Percentiles rank a stretch among this genome's conserved stretches.
phyloP scores from a whole-genome alignment of 2,113 vertebrate genomes.

The Nibea coibor region DNA sequence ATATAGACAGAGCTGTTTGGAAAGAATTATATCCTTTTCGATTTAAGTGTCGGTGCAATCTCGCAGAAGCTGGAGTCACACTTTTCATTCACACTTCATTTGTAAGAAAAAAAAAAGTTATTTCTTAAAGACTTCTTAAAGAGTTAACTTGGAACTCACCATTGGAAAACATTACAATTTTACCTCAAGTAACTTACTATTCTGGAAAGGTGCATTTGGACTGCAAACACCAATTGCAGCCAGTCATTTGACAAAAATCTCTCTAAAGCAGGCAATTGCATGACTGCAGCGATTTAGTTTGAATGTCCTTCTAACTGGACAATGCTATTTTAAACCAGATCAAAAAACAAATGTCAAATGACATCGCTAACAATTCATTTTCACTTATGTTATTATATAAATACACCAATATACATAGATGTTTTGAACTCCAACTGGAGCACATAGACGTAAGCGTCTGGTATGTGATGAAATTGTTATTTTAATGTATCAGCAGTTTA shows the following conservation, averaged over 20 bases:
- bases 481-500: slow-evolving; percentile 21
- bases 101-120: background rate
- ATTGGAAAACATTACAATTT: slow-evolving; percentile 3
- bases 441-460: background rate
- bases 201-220: slow-evolving; percentile 14
- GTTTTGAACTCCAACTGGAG: background rate
- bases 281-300: background rate
- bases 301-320: background rate
- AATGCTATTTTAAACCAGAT: background rate
- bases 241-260: background rate
- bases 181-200: background rate
- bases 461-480: background rate
- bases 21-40: background rate
- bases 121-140: background rate
- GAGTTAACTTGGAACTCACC: background rate
- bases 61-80: background rate
- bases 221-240: background rate
- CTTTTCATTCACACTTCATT: background rate
- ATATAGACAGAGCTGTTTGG: slow-evolving; percentile 10
- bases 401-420: too few relatives aligned
- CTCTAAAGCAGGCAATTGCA: background rate
- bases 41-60: background rate
- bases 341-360: background rate
- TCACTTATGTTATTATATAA: background rate
- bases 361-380: background rate